Evolutionary conservation across 2,797 vertebrate genomes (phyloP).

Genomic region (Sylvilagus floridanus): DNA sequence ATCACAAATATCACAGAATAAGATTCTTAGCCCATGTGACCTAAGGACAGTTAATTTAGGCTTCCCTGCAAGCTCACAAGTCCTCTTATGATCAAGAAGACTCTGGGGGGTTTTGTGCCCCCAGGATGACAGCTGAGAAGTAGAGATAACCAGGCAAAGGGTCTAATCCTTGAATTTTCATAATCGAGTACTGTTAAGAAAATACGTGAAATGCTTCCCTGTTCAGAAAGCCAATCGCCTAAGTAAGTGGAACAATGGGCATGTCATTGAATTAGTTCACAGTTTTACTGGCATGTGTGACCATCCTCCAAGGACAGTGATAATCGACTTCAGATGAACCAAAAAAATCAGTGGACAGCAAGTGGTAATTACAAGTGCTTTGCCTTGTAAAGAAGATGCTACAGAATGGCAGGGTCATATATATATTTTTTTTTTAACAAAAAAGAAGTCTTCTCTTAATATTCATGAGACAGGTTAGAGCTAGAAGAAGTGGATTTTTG

Average conservation of each 20-base stretch:
- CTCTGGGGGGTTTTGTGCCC: background rate
- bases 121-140: background rate
- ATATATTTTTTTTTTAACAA: background rate
- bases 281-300: background rate
- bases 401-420: background rate
- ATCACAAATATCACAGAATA: background rate
- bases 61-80: background rate
- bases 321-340: constrained; percentile 8
- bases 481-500: background rate
- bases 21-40: background rate
- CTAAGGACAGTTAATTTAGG: background rate
- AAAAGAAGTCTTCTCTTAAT: background rate
- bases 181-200: background rate
- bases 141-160: constrained; percentile 12
- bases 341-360: background rate
- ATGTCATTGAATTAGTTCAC: constrained; percentile 42
- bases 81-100: background rate
- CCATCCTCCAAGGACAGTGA: background rate
- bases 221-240: constrained; percentile 12
- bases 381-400: background rate
- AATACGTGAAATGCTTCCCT: background rate
- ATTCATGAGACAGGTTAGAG: background rate
- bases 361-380: background rate
- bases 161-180: constrained; percentile 9
- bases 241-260: constrained; percentile 1